Conservation (phyloP, 2,888 invertebrate species). For the Ecliptopera silaceata region DNA sequence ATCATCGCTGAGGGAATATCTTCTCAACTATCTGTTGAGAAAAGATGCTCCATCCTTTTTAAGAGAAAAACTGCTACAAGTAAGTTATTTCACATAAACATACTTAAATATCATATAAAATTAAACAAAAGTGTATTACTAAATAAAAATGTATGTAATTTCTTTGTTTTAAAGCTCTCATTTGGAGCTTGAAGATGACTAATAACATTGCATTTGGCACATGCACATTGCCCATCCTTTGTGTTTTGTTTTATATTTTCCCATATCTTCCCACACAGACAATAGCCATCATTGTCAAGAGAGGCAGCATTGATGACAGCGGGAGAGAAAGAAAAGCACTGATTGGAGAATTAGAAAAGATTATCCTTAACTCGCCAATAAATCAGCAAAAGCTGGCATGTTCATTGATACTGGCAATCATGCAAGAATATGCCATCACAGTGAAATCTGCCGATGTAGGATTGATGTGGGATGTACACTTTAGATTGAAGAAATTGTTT, state of each 20-base stretch:
- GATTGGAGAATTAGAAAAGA: slow-evolving; percentile 88
- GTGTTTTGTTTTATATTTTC: not conserved
- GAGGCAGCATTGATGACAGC: slow-evolving; percentile 89
- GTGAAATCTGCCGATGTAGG: slow-evolving; percentile 94
- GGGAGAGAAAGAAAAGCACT: slow-evolving; percentile 87
- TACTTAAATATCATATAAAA: too few species aligned
- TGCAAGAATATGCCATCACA: slow-evolving; percentile 94
- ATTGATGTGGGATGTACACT: slow-evolving; percentile 94
- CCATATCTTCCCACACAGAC: slow-evolving; percentile 70
- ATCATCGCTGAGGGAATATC: slow-evolving; percentile 88
- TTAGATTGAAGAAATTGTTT: slow-evolving; percentile 92
- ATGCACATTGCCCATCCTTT: not conserved
- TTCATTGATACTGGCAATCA: slow-evolving; percentile 90
- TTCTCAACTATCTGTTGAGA: slow-evolving; percentile 89
- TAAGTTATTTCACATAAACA: slow-evolving; percentile 42
- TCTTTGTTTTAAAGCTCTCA: not conserved
- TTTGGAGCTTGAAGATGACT: not conserved
- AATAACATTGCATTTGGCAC: not conserved
- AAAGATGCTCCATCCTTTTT: slow-evolving; percentile 89
- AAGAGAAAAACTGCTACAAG: slow-evolving; percentile 88
- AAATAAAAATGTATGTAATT: not conserved
- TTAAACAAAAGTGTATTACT: too few species aligned
- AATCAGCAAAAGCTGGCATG: slow-evolving; percentile 91
- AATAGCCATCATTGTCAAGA: slow-evolving; percentile 94
- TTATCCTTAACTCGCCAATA: slow-evolving; percentile 92